Conservation (phyloP, 2,888 invertebrate genomes). For the Auanema freiburgensis region DNA sequence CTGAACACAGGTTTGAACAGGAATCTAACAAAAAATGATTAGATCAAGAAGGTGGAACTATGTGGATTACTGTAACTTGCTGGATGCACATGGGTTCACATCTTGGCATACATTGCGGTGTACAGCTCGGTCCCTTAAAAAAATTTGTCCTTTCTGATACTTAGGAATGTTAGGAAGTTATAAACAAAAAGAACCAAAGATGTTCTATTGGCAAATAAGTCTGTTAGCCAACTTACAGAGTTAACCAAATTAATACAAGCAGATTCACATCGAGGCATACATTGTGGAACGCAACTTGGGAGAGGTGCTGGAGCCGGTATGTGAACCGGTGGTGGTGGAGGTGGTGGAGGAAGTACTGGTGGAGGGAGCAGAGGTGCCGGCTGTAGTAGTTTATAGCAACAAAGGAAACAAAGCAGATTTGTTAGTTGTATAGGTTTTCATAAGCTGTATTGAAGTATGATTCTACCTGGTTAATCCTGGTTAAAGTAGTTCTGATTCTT, state of each 20-base stretch:
- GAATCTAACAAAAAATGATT: background rate
- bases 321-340: too few species aligned
- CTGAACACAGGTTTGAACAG: slow-evolving; percentile 11
- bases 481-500: background rate
- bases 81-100: slow-evolving; percentile 16
- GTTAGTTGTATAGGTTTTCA: too few species aligned
- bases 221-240: slow-evolving; percentile 16
- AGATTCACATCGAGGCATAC: slow-evolving; percentile 33
- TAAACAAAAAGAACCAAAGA: slow-evolving; percentile 2
- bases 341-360: slow-evolving; percentile 8
- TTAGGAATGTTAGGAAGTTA: background rate
- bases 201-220: too few species aligned
- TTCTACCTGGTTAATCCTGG: background rate
- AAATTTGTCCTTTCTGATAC: background rate
- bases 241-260: slow-evolving; percentile 32
- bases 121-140: slow-evolving; percentile 4
- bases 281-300: slow-evolving; percentile 29
- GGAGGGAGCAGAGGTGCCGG: too few species aligned
- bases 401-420: too few species aligned
- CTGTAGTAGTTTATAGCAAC: too few species aligned
- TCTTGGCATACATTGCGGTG: slow-evolving; percentile 13
- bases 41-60: background rate
- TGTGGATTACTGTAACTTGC: background rate
- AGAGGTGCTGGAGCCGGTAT: slow-evolving; percentile 1
- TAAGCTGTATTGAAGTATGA: too few species aligned